These are phyloP conservation scores for Micronycteris hirsuta DNA, from an alignment of 2,113 vertebrate genomes.

Conservation along the genomic window DNA sequence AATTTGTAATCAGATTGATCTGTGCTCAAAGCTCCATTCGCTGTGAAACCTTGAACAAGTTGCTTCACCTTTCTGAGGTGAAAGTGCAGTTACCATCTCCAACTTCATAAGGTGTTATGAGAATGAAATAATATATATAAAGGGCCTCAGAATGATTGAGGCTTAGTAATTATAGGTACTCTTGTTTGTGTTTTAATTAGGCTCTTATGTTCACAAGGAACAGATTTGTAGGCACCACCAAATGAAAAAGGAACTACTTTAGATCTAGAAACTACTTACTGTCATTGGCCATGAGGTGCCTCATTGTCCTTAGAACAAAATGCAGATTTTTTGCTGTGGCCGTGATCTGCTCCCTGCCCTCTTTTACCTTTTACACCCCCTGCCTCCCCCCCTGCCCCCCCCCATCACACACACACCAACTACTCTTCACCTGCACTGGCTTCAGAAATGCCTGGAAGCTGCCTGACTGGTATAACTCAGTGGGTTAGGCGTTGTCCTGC, in stretches of 20 bases:
- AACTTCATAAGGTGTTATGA: background rate
- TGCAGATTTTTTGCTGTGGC: background rate
- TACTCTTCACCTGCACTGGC: background rate
- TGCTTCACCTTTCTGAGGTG: background rate
- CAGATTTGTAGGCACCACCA: background rate
- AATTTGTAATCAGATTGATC: conserved; percentile 2
- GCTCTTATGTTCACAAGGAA: background rate
- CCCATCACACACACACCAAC: too few relatives aligned
- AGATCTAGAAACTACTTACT: background rate
- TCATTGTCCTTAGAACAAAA: conserved; percentile 5
- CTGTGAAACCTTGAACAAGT: background rate
- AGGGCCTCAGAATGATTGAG: background rate
- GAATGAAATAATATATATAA: background rate
- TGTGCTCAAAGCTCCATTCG: background rate
- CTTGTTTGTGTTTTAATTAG: conserved; percentile 7
- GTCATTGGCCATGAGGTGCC: background rate
- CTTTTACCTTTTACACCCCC: background rate
- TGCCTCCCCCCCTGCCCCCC: background rate
- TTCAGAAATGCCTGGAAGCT: background rate
- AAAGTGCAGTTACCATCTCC: background rate
- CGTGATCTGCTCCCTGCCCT: background rate
- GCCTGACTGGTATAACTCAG: too few relatives aligned
- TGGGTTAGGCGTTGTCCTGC: too few relatives aligned
- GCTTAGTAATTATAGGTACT: background rate
- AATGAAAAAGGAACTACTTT: background rate